Evolutionary conservation across 2,888 invertebrate species (phyloP).

Genomic region (Gryllus longicercus): DNA sequence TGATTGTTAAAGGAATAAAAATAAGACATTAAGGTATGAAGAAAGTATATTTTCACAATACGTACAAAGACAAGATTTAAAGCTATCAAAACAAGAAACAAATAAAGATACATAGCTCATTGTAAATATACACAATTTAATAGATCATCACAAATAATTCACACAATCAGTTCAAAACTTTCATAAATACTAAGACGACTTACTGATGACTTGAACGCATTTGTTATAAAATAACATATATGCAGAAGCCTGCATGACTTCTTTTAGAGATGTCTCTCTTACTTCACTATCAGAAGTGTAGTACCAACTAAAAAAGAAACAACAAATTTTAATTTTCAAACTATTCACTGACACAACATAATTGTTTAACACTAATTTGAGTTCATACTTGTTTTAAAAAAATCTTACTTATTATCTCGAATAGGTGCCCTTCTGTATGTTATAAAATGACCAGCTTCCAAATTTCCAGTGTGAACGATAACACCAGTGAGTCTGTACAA

Average conservation of each 20-base stretch:
- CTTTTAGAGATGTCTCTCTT: constrained; percentile 71
- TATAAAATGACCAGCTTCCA: constrained; percentile 90
- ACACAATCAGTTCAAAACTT: too few species aligned
- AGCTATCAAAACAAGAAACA: too few species aligned
- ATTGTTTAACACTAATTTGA: background rate
- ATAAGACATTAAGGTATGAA: too few species aligned
- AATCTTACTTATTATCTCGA: constrained; percentile 2
- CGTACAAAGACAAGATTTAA: too few species aligned
- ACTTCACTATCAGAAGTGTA: constrained; percentile 50
- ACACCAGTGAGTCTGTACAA: constrained; percentile 78
- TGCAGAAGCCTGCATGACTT: constrained; percentile 80
- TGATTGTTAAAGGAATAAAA: too few species aligned
- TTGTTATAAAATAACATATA: constrained; percentile 82
- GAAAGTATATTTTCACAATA: too few species aligned
- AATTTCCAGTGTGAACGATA: constrained; percentile 86
- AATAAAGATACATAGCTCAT: too few species aligned
- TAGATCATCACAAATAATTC: too few species aligned
- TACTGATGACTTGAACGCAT: background rate
- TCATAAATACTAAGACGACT: too few species aligned
- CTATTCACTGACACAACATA: background rate
- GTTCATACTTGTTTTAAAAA: background rate
- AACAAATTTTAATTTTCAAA: background rate
- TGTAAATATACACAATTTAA: too few species aligned
- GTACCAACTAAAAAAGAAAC: constrained; percentile 31
- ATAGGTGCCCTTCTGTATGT: constrained; percentile 64